Conservation (phyloP, 1,140 invertebrate genomes). For the Drosophila repletoides region DNA sequence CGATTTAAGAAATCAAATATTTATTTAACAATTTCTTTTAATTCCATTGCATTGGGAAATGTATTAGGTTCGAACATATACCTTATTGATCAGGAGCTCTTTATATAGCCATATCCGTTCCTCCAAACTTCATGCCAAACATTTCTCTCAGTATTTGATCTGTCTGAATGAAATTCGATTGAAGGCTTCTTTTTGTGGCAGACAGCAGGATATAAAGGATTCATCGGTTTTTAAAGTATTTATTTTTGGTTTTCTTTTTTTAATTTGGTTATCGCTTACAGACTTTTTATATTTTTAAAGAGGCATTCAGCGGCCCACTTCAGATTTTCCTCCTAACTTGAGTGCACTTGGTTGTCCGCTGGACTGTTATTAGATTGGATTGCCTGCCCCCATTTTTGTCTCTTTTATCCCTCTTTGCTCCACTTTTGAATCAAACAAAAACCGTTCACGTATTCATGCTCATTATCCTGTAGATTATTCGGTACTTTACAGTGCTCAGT, state of each 20-base stretch:
- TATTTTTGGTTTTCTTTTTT: background rate
- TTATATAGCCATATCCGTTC: too few relatives aligned
- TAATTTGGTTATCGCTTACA: conserved; percentile 40
- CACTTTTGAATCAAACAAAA: conserved; percentile 49
- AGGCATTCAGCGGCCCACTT: conserved; percentile 46
- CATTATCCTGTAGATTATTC: conserved; percentile 78
- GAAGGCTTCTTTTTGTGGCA: too few relatives aligned
- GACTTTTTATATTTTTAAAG: conserved; percentile 12
- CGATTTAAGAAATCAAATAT: too few relatives aligned
- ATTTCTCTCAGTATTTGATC: too few relatives aligned
- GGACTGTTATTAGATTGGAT: conserved; percentile 31
- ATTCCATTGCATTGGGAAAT: too few relatives aligned
- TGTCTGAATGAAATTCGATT: too few relatives aligned
- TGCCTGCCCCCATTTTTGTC: conserved; percentile 7
- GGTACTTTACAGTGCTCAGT: conserved; percentile 73
- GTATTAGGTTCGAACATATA: too few relatives aligned
- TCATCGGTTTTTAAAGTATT: too few relatives aligned
- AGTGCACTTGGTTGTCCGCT: conserved; percentile 48
- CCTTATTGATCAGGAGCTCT: too few relatives aligned
- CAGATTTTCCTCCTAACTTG: conserved; percentile 52
- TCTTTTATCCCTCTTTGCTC: conserved; percentile 2
- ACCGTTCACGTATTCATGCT: conserved; percentile 68
- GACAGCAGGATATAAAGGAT: too few relatives aligned
- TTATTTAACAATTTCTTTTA: too few relatives aligned
- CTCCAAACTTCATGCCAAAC: too few relatives aligned